These are phyloP conservation scores for Escarpia spicata DNA, from an alignment of 2,888 invertebrate species.

Conservation along the genomic window DNA sequence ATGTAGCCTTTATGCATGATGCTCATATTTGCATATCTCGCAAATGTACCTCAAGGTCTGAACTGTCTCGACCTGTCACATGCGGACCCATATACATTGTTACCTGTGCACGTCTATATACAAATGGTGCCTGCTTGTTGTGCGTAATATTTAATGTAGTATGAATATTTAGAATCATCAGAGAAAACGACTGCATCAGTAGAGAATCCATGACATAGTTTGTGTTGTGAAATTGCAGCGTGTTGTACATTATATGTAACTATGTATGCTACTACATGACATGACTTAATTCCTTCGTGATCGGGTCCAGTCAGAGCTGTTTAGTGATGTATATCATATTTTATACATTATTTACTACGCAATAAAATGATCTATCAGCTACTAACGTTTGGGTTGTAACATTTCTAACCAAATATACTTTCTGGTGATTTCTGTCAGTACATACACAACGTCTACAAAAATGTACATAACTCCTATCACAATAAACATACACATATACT, in stretches of 20 bases:
- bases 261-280: background rate
- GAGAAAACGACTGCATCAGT: background rate
- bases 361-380: background rate
- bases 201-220: background rate
- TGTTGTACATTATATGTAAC: background rate
- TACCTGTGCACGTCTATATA: too few relatives aligned
- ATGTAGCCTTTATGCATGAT: too few relatives aligned
- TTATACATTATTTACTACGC: background rate
- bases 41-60: too few relatives aligned
- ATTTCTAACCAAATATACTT: background rate
- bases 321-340: background rate
- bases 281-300: background rate
- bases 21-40: too few relatives aligned
- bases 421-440: too few relatives aligned
- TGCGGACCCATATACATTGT: too few relatives aligned
- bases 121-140: background rate
- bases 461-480: too few relatives aligned
- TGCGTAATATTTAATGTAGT: background rate
- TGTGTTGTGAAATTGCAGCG: background rate
- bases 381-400: background rate
- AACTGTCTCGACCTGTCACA: too few relatives aligned
- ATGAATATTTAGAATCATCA: background rate
- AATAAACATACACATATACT: too few relatives aligned
- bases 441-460: too few relatives aligned
- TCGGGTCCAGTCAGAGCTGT: too few relatives aligned